These are phyloP conservation scores for Lochmaea capreae DNA, from an alignment of 2,888 invertebrate genomes.

Conservation along the genomic window DNA sequence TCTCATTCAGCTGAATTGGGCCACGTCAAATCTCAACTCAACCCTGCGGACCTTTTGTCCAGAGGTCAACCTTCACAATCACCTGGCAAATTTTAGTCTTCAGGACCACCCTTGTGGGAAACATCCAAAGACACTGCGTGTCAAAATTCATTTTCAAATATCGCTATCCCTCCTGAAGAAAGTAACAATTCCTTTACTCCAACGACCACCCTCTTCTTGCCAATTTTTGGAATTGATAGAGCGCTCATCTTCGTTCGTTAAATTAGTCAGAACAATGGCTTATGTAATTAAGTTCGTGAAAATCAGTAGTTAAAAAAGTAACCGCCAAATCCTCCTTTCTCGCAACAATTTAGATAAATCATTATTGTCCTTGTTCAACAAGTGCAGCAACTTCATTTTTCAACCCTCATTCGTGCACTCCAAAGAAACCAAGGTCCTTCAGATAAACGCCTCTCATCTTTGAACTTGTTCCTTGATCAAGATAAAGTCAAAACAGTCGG, in stretches of 20 bases:
- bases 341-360: neutral
- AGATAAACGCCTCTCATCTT: neutral
- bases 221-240: neutral
- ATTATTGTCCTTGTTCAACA: neutral
- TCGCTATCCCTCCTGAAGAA: neutral
- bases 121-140: neutral
- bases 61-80: too few species aligned
- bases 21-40: too few species aligned
- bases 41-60: too few species aligned
- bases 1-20: too few species aligned
- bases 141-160: conserved; percentile 1
- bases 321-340: neutral
- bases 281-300: neutral
- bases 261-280: neutral
- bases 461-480: neutral
- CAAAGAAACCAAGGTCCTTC: neutral
- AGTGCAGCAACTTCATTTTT: neutral
- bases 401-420: too few species aligned
- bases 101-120: neutral
- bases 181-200: neutral
- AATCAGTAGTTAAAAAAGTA: neutral
- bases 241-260: neutral
- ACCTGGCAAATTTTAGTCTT: too few species aligned
- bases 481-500: too few species aligned
- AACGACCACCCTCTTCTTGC: neutral